Evolutionary conservation across 2,888 invertebrate species (phyloP), one percentile per base, ranked within the genome.

Genomic region (Campopleginae sp.): DNA sequence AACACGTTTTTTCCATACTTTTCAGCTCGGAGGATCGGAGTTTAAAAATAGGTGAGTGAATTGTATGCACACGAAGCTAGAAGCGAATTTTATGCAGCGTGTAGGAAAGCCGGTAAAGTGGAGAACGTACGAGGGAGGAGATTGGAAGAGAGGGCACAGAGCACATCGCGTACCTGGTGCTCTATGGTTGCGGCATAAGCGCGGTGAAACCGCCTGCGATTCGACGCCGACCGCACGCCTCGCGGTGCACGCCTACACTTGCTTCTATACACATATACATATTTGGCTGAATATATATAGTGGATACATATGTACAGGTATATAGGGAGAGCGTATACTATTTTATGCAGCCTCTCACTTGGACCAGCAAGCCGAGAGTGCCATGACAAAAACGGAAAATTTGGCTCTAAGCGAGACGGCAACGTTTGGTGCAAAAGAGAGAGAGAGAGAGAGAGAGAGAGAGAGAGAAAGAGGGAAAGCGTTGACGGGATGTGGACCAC

Each of bases 311-410:
- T 46, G 33, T 17, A 7, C n/a, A n/a, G n/a, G n/a, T n/a, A n/a
- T n/a, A 19, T n/a, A 19, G 51, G 8, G 23, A 51, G n/a, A 58
- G 3, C 12, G 12, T 14, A 27, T 10, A 19, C n/a, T n/a, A 27
- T 27, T 66, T 46, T 19, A 68, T 70, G n/a, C 61, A 42, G n/a
- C 31, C 63, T 66, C 66, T 61, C 72, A 33, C 46, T 46, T 68
- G 58, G 66, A 58, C 23, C 10, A 58, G 51, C 66, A 33, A 61
- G 33, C 63, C 68, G 80, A 80, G 74, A 65, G 77, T 65, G 66
- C 84, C 61, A 72, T 68, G 72, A 84, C 77, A 74, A 84, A 84
- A 84, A 80, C 77, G 80, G 84, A 84, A 84, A 84, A 84, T 84
- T 80, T 66, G 77, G 77, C 77, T 80, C 74, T 74, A 79, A 84